Percentiles rank a stretch among this genome's conserved stretches.
Evolutionary conservation across 1,140 invertebrate genomes (phyloP).

Genomic region (Steinernema feltiae): DNA sequence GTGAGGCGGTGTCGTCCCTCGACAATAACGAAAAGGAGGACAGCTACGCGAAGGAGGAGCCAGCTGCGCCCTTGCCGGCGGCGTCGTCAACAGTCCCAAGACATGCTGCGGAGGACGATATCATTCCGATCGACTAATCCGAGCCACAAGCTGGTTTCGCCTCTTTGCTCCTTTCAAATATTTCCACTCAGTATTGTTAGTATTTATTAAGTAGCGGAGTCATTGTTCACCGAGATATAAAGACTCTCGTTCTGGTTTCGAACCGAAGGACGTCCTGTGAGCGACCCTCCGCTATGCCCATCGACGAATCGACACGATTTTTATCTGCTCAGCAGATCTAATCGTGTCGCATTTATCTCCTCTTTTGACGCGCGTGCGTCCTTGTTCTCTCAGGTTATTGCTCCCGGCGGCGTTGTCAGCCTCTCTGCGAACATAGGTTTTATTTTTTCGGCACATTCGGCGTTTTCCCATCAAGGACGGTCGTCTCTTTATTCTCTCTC

Average conservation of each 20-base stretch:
- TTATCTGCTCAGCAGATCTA: background rate
- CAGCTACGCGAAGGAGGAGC: background rate
- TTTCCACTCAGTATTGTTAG: too few species aligned
- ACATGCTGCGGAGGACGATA: too few species aligned
- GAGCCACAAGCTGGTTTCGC: background rate
- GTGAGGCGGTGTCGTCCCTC: background rate
- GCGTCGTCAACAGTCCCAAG: background rate
- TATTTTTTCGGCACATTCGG: constrained; percentile 5
- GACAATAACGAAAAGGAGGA: background rate
- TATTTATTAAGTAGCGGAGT: too few species aligned
- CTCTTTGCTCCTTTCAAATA: background rate
- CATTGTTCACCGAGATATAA: too few species aligned
- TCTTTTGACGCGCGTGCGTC: background rate
- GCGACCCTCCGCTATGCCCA: too few species aligned
- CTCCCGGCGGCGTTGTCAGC: constrained; percentile 14
- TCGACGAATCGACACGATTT: background rate
- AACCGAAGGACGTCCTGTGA: too few species aligned
- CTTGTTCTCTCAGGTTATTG: constrained; percentile 10
- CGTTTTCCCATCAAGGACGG: background rate
- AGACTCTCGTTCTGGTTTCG: too few species aligned
- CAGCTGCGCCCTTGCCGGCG: background rate
- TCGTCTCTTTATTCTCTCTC: background rate
- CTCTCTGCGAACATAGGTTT: background rate
- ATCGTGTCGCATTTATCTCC: constrained; percentile 12
- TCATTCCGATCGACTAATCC: background rate